phyloP scores from a whole-genome alignment of 2,797 vertebrate species.

The Eurystomus glaucurus region DNA sequence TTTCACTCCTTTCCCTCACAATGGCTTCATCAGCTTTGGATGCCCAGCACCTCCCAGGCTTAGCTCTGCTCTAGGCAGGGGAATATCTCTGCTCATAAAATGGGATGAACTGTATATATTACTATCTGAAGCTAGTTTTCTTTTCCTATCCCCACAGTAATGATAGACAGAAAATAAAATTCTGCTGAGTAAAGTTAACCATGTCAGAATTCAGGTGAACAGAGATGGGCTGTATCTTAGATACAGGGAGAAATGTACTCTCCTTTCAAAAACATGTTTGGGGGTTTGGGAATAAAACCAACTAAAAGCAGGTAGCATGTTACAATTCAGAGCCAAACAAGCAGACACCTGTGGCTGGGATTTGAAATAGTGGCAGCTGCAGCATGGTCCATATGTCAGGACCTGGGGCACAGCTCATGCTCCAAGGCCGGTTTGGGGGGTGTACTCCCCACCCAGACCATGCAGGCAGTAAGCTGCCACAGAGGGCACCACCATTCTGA shows the following conservation, averaged over 20 bases:
- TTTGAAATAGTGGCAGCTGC: background rate
- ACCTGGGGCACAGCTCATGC: background rate
- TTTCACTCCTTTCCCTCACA: background rate
- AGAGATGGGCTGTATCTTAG: background rate
- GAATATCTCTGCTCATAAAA: background rate
- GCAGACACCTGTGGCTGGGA: background rate
- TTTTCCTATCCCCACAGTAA: background rate
- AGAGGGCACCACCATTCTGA: background rate
- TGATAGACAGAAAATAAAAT: background rate
- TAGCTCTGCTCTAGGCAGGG: background rate
- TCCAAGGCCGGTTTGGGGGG: background rate
- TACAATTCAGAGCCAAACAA: background rate
- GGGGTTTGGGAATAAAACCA: fast-evolving
- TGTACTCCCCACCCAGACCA: background rate
- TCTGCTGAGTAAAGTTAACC: background rate
- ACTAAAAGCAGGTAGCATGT: background rate
- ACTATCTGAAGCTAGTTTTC: background rate
- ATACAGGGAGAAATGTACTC: background rate
- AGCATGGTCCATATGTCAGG: background rate
- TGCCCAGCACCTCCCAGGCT: background rate
- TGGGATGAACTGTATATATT: background rate
- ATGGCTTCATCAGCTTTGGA: background rate
- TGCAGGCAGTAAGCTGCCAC: background rate
- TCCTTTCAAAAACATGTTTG: background rate
- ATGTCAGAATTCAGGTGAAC: background rate